Conservation (phyloP, 2,797 vertebrate species). For the Brachyalestes nurse region DNA sequence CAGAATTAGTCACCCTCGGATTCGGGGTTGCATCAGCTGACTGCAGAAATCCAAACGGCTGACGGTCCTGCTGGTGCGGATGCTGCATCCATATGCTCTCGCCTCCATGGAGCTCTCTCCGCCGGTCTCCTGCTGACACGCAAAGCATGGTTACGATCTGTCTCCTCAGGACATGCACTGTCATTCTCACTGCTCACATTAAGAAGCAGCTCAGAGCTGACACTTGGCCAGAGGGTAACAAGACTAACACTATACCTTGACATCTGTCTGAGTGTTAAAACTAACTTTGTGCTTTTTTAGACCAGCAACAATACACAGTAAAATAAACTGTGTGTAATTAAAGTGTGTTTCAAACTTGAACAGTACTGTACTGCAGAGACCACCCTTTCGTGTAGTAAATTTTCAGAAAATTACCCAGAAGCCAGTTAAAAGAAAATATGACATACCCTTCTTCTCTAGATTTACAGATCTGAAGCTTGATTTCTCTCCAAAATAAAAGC, state of each 20-base stretch:
- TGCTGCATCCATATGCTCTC: constrained; percentile 11
- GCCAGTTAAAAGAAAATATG: too few relatives aligned
- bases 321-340: neutral
- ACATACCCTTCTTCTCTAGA: too few relatives aligned
- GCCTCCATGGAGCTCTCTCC: neutral
- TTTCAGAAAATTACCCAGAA: too few relatives aligned
- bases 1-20: constrained; percentile 34
- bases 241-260: too few relatives aligned
- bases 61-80: constrained; percentile 21
- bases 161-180: neutral
- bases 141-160: neutral
- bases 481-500: too few relatives aligned
- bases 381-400: too few relatives aligned
- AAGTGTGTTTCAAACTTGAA: too few relatives aligned
- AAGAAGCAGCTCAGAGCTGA: neutral
- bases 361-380: too few relatives aligned
- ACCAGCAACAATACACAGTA: too few relatives aligned
- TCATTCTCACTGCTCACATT: neutral
- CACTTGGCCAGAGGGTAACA: neutral
- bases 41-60: constrained; percentile 27
- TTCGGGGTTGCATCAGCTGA: constrained; percentile 38
- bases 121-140: constrained; percentile 13
- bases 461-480: too few relatives aligned
- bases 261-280: too few relatives aligned
- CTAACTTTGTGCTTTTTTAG: too few relatives aligned